Base-by-base conservation (phyloP, 2,113 vertebrate genomes). In the Peromyscus californicus region DNA sequence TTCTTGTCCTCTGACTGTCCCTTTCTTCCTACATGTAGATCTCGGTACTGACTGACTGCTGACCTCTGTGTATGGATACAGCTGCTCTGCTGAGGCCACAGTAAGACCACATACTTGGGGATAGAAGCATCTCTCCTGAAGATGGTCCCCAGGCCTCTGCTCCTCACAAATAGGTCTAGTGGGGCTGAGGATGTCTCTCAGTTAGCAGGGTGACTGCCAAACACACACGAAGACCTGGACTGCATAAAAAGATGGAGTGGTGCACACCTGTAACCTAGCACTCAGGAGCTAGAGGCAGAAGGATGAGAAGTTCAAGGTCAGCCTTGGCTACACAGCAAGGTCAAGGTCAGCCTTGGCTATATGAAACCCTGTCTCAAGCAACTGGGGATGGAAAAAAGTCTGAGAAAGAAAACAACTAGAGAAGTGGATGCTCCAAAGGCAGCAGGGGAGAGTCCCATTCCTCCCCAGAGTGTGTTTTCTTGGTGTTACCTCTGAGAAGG, bases 351-450 rank as follows among this genome's bases (percentile, higher is more conserved):
- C 15, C 61, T 79, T 29, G n/a, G 29, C 29, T 88, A 21, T 54
- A 57, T 2, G 51, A 51, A 31, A n/a, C 26, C n/a, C 51, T 89
- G 24, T 57, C 70, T 90, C 29, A 76, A 67, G 22, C 59, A 85
- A 45, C 0, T 65, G 16, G 39, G 39, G 61, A 65, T 74, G 39
- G 19, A n/a, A 79, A 39, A 80, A 17, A 80, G 65, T 54, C 19
- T 59, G 33, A 31, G 78, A 67, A 59, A 93, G 90, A 26, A 94
- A 89, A 42, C 26, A 33, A 92, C 29, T 75, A 70, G 48, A 93
- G 82, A 78, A 87, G 69, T 1, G 76, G 72, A 16, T 31, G 7
- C 7, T 91, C 48, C 21, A 74, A 33, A 86, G 65, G 36, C 39
- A 75, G 86, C 0, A 87, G 61, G 42, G 11, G 69, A 31, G 7